Percentiles rank a stretch among this genome's conserved stretches.
These are phyloP conservation scores for Cerceris rybyensis DNA, from an alignment of 2,888 invertebrate species.

Conservation along the genomic window DNA sequence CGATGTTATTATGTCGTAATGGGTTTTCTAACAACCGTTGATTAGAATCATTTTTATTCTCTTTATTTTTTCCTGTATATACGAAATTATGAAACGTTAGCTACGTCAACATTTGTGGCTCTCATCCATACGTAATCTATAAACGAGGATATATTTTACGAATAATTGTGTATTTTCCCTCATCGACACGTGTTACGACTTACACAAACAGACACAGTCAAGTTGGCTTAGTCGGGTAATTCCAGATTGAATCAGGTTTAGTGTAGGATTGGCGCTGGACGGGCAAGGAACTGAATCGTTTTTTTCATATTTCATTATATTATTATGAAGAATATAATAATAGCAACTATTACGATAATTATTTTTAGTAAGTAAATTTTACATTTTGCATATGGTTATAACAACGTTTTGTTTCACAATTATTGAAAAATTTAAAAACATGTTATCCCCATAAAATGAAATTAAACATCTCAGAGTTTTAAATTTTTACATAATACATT, in stretches of 20 bases:
- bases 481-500: no score
- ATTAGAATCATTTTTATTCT: neutral
- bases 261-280: conserved; percentile 10
- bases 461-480: no score
- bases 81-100: neutral
- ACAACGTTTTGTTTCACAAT: neutral
- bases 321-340: conserved; percentile 41
- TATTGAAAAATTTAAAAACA: neutral
- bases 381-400: neutral
- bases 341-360: conserved; percentile 20
- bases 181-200: neutral
- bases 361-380: conserved; percentile 46
- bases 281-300: conserved; percentile 3
- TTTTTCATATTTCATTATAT: neutral
- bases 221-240: conserved; percentile 47
- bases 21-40: neutral
- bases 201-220: conserved; percentile 10
- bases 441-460: no score
- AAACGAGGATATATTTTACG: neutral
- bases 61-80: neutral
- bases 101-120: conserved; percentile 14
- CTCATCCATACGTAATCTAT: neutral
- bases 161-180: conserved; percentile 30
- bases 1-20: neutral
- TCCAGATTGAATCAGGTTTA: conserved; percentile 40